A percentile compares a stretch with the other conserved stretches of the same genome.
phyloP scores from a whole-genome alignment of 2,113 vertebrate species.

The Myiopsitta monachus region DNA sequence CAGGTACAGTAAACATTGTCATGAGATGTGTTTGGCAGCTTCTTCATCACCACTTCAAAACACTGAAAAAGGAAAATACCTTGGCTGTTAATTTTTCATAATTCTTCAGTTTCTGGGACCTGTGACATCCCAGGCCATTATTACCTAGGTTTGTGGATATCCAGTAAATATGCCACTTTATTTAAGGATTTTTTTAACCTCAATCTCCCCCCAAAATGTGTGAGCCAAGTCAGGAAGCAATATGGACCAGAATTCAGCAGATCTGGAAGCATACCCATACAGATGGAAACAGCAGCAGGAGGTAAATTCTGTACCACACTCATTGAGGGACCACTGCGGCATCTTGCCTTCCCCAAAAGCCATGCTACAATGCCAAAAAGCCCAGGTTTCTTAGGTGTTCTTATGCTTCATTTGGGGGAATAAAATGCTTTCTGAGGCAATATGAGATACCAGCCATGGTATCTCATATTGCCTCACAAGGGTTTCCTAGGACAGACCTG shows the following conservation, averaged over 20 bases:
- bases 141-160: not conserved
- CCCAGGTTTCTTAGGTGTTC: not conserved
- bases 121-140: not conserved
- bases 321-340: not conserved
- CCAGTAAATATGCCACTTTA: not conserved
- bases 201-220: not conserved
- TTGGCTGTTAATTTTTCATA: not conserved
- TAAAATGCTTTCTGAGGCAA: not conserved
- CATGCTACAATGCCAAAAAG: fast-evolving
- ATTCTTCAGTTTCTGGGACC: not conserved
- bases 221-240: not conserved
- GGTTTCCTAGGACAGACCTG: not conserved
- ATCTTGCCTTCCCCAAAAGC: not conserved
- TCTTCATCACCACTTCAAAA: not conserved
- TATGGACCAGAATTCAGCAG: not conserved
- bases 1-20: not conserved
- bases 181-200: not conserved
- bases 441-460: not conserved
- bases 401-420: not conserved
- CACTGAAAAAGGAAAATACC: not conserved
- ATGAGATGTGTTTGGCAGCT: not conserved
- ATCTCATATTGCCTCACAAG: not conserved
- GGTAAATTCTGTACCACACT: not conserved
- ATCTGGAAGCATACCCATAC: not conserved
- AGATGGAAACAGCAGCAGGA: not conserved